These are phyloP conservation scores for Eclectus roratus DNA, from an alignment of 2,113 vertebrate genomes.

Conservation along the genomic window DNA sequence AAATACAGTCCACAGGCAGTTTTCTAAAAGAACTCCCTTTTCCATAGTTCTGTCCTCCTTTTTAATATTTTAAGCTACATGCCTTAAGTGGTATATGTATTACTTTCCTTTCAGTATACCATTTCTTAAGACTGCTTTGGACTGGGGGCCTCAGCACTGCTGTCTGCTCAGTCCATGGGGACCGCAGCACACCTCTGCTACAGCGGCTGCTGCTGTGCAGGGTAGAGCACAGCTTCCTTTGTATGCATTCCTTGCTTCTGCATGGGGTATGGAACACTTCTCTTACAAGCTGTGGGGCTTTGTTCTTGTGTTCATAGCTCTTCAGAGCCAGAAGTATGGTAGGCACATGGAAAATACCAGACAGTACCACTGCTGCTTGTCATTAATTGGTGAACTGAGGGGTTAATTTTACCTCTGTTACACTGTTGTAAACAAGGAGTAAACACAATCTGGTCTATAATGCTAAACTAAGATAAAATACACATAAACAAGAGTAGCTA, in stretches of 20 bases:
- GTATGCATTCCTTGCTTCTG: background rate
- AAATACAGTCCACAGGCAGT: slow-evolving; percentile 50
- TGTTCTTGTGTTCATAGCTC: background rate
- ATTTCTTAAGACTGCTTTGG: background rate
- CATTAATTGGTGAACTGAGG: background rate
- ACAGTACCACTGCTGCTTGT: background rate
- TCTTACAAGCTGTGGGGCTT: background rate
- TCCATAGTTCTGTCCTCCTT: slow-evolving; percentile 25
- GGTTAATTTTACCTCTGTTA: background rate
- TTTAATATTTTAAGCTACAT: slow-evolving; percentile 45
- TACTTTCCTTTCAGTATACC: background rate
- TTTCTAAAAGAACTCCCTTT: slow-evolving; percentile 4
- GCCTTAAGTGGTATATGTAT: slow-evolving; percentile 36
- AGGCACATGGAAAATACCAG: background rate
- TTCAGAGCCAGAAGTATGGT: background rate
- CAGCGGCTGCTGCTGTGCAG: background rate
- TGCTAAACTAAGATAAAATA: background rate
- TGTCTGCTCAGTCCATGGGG: background rate
- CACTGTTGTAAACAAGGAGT: background rate
- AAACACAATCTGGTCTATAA: background rate
- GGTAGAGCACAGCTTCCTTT: background rate
- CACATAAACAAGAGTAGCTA: background rate
- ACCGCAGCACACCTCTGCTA: background rate
- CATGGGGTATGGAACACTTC: background rate
- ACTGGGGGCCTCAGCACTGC: background rate